Evolutionary conservation across 2,797 vertebrate genomes (phyloP).

Genomic region (Danio tinwini): DNA sequence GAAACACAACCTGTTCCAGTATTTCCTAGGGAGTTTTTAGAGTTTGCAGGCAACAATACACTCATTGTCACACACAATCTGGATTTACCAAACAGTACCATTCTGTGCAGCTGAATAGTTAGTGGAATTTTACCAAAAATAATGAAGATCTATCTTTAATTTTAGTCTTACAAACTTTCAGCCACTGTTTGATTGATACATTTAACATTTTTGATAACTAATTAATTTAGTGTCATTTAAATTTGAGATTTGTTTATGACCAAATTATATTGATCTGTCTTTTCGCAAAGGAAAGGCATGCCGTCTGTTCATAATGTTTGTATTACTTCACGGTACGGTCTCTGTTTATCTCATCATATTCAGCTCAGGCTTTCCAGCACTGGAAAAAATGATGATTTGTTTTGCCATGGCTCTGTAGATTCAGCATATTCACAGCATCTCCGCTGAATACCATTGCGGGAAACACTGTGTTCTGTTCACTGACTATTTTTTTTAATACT

Average conservation of each 20-base stretch:
- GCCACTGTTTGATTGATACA: not conserved
- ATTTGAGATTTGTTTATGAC: not conserved
- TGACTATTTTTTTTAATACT: not conserved
- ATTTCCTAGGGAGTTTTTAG: not conserved
- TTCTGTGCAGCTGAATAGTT: not conserved
- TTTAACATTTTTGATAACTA: not conserved
- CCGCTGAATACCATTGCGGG: constrained; percentile 11
- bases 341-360: constrained; percentile 1
- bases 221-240: not conserved
- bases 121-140: not conserved
- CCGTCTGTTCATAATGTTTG: not conserved
- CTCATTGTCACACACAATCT: not conserved
- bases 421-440: not conserved
- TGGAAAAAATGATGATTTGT: constrained; percentile 1
- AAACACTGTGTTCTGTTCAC: constrained; percentile 5
- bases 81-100: not conserved
- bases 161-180: not conserved
- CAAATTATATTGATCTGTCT: not conserved
- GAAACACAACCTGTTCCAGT: not conserved
- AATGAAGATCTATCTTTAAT: not conserved
- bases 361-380: not conserved
- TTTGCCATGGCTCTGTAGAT: not conserved
- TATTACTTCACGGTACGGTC: not conserved
- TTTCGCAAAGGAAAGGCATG: not conserved
- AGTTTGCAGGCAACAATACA: not conserved